These are phyloP conservation scores for Streblospio benedicti DNA, from an alignment of 1,140 invertebrate genomes.

Conservation along the genomic window DNA sequence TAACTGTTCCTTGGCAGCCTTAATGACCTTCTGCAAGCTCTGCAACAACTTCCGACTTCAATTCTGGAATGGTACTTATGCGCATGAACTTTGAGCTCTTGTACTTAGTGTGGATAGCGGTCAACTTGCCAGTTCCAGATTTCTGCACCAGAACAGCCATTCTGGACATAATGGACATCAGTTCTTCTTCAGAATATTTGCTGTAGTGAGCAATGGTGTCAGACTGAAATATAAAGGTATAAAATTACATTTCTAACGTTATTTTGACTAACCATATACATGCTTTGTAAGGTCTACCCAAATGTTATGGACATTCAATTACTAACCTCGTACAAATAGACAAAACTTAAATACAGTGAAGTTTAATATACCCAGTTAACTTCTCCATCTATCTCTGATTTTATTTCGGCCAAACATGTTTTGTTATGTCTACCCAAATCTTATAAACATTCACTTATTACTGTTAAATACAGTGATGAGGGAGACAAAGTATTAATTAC, in stretches of 20 bases:
- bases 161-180: conserved; percentile 41
- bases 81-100: conserved; percentile 47
- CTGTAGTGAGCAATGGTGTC: conserved; percentile 49
- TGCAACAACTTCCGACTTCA: conserved; percentile 37
- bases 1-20: too few species aligned
- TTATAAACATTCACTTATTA: too few species aligned
- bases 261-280: background rate
- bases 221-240: conserved; percentile 36
- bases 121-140: conserved; percentile 43
- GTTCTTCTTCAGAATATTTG: conserved; percentile 43
- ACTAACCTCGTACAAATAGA: too few species aligned
- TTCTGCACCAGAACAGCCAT: conserved; percentile 46
- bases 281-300: too few species aligned
- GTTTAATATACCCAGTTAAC: too few species aligned
- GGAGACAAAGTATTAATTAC: conserved; percentile 29
- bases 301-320: too few species aligned
- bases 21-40: conserved; percentile 38
- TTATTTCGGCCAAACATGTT: too few species aligned
- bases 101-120: conserved; percentile 49
- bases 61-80: conserved; percentile 46
- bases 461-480: too few species aligned
- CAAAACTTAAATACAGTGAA: too few species aligned
- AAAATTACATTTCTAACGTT: background rate
- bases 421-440: too few species aligned
- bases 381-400: too few species aligned